These are phyloP conservation scores for Rousettus leschenaultii DNA, from an alignment of 2,113 vertebrate genomes.

Conservation along the genomic window DNA sequence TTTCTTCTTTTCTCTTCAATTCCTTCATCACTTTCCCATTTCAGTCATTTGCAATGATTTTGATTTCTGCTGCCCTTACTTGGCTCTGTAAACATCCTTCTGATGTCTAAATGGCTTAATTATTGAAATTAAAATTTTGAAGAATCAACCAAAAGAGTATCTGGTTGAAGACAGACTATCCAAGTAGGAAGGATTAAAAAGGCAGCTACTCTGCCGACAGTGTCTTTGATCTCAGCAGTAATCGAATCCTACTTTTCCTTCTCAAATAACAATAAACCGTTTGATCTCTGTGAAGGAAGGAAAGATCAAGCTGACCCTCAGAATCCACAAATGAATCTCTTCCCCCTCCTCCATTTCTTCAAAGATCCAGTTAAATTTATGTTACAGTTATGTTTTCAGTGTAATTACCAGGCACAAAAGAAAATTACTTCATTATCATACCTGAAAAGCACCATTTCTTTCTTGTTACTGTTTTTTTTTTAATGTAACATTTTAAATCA, in stretches of 20 bases:
- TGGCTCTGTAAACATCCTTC: slow-evolving; percentile 48
- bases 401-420: slow-evolving; percentile 26
- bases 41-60: slow-evolving; percentile 39
- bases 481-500: slow-evolving; percentile 32
- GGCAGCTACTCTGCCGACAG: neutral
- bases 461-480: slow-evolving; percentile 20
- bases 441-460: slow-evolving; percentile 48
- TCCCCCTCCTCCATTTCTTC: neutral
- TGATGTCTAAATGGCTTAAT: slow-evolving; percentile 46
- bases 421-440: slow-evolving; percentile 30
- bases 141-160: slow-evolving; percentile 67
- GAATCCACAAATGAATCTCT: slow-evolving; percentile 39
- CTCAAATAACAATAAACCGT: slow-evolving; percentile 50
- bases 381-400: neutral
- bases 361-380: slow-evolving; percentile 43
- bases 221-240: slow-evolving; percentile 52
- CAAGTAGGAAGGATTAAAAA: slow-evolving; percentile 53
- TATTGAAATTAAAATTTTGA: slow-evolving; percentile 50
- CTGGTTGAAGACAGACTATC: slow-evolving; percentile 30
- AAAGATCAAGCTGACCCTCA: slow-evolving; percentile 47
- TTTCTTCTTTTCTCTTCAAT: neutral
- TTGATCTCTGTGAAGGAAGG: slow-evolving; percentile 53
- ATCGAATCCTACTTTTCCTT: neutral
- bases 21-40: slow-evolving; percentile 3
- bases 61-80: slow-evolving; percentile 41